Evolutionary conservation across 2,113 vertebrate genomes (phyloP).

Genomic region (Amphilophus citrinellus): DNA sequence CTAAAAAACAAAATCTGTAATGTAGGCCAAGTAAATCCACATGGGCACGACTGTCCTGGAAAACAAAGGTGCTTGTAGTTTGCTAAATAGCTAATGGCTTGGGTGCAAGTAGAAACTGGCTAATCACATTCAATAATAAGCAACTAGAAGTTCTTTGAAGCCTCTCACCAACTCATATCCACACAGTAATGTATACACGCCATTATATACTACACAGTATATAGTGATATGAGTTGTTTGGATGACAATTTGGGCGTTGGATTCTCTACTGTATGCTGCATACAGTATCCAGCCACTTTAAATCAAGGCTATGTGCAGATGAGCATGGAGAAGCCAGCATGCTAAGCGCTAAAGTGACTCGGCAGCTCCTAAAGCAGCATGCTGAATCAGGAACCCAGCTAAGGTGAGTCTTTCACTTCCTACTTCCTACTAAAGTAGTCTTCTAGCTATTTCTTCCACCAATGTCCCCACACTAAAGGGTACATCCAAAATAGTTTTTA

Average conservation of each 20-base stretch:
- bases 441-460: slow-evolving; percentile 34
- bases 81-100: slow-evolving; percentile 10
- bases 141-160: slow-evolving; percentile 52
- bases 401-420: slow-evolving; percentile 45
- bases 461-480: slow-evolving; percentile 16
- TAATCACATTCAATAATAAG: slow-evolving; percentile 49
- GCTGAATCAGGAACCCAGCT: slow-evolving; percentile 57
- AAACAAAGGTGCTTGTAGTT: slow-evolving; percentile 31
- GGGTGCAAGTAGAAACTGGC: slow-evolving; percentile 16
- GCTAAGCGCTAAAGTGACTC: slow-evolving; percentile 73
- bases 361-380: slow-evolving; percentile 73
- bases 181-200: slow-evolving; percentile 42
- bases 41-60: slow-evolving; percentile 47
- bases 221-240: slow-evolving; percentile 74
- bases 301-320: slow-evolving; percentile 72
- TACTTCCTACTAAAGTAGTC: slow-evolving; percentile 14
- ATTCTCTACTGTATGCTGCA: slow-evolving; percentile 76
- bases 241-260: slow-evolving; percentile 63
- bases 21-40: slow-evolving; percentile 46
- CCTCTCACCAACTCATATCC: slow-evolving; percentile 69
- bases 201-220: slow-evolving; percentile 66
- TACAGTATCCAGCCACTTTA: slow-evolving; percentile 75
- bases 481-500: background rate
- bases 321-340: slow-evolving; percentile 80
- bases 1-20: slow-evolving; percentile 31